Conservation (phyloP, 2,797 vertebrate species). For the Buphagus erythrorhynchus region DNA sequence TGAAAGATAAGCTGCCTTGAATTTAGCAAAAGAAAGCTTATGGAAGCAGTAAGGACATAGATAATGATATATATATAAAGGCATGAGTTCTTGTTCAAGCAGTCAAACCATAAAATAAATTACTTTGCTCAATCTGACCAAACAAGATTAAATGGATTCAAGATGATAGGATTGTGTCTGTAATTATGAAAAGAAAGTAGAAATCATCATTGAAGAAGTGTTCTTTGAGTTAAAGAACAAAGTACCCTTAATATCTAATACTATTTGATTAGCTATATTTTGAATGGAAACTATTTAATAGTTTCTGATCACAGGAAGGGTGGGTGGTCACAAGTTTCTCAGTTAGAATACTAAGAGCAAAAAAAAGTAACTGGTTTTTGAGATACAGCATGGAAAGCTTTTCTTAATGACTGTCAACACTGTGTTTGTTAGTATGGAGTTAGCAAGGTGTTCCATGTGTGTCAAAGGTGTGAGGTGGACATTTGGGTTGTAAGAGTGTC, state of each 20-base stretch:
- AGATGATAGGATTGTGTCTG: background rate
- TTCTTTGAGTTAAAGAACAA: background rate
- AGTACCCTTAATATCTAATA: background rate
- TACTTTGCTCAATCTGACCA: background rate
- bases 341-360: background rate
- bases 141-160: background rate
- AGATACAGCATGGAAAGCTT: background rate
- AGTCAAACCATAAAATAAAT: background rate
- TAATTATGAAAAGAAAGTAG: background rate
- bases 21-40: background rate
- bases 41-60: background rate
- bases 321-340: background rate
- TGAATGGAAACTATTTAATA: background rate
- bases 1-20: background rate
- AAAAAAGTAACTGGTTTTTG: background rate
- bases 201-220: background rate
- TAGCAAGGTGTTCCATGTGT: background rate
- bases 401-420: background rate
- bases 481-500: background rate
- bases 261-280: background rate
- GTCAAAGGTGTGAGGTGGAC: background rate
- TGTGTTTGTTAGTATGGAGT: background rate
- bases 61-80: background rate
- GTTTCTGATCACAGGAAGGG: background rate
- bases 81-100: background rate